Evolutionary conservation across 2,113 vertebrate genomes (phyloP).

Genomic region (Ptychochromis oligacanthus): DNA sequence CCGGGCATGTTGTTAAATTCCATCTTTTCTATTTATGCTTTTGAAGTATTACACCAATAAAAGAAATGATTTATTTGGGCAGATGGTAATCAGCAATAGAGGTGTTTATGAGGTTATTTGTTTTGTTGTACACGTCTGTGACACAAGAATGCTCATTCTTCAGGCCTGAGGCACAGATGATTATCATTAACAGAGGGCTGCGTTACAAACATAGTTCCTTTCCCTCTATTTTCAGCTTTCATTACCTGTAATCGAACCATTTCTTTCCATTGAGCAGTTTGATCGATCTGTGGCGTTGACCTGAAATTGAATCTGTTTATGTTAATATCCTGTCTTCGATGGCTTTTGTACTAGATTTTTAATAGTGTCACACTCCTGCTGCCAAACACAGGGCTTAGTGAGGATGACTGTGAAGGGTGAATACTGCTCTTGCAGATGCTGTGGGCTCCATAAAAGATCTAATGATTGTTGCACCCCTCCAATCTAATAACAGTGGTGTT

Average conservation of each 20-base stretch:
- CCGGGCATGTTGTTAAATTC: conserved; percentile 33
- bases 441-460: conserved; percentile 26
- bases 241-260: conserved; percentile 47
- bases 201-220: conserved; percentile 27
- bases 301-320: conserved; percentile 59
- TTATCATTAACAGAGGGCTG: conserved; percentile 38
- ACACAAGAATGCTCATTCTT: conserved; percentile 23
- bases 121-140: conserved; percentile 46
- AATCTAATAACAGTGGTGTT: conserved; percentile 48
- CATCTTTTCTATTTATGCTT: conserved; percentile 38
- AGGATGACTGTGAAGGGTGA: conserved; percentile 21
- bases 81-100: conserved; percentile 44
- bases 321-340: conserved; percentile 47
- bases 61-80: conserved; percentile 46
- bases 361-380: conserved; percentile 25
- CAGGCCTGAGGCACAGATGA: conserved; percentile 35
- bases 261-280: conserved; percentile 36
- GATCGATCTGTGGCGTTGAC: conserved; percentile 56
- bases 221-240: conserved; percentile 51
- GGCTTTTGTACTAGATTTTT: conserved; percentile 31
- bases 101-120: conserved; percentile 59
- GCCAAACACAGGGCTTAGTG: not conserved
- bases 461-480: conserved; percentile 30
- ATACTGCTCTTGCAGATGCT: conserved; percentile 20
- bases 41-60: conserved; percentile 50